Conservation (phyloP, 2,113 vertebrate genomes). For the Euleptes europaea region DNA sequence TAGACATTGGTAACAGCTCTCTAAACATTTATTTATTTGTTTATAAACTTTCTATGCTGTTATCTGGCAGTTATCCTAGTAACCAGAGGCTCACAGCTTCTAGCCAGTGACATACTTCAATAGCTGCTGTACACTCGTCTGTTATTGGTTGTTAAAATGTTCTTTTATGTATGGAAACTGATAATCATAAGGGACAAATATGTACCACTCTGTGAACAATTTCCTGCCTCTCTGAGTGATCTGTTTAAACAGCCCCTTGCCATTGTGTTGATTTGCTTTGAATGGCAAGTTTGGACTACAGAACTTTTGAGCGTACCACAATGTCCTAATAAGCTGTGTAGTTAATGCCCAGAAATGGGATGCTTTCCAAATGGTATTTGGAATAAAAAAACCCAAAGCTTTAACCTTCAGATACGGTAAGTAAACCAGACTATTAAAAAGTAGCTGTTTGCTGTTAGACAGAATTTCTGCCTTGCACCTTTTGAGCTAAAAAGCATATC, state of each 20-base stretch:
- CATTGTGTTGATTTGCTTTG: background rate
- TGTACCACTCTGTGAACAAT: conserved; percentile 30
- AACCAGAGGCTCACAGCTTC: conserved; percentile 44
- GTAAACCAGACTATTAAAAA: background rate
- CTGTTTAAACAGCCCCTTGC: conserved; percentile 9
- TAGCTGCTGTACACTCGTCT: conserved; percentile 48
- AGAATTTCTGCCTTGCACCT: background rate
- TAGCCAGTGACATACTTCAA: conserved; percentile 48
- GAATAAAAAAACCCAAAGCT: background rate
- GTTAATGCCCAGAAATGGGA: background rate
- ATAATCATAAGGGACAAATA: conserved; percentile 26
- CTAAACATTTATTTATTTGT: conserved; percentile 27
- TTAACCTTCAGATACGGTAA: background rate
- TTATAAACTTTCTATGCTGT: no score
- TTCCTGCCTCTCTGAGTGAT: conserved; percentile 39
- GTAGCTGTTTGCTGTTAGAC: background rate
- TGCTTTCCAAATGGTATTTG: background rate
- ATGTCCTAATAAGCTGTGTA: background rate
- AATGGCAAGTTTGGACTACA: background rate
- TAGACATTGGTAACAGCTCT: conserved; percentile 45
- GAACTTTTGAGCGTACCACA: background rate
- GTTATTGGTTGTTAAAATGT: conserved; percentile 48
- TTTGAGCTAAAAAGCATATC: background rate
- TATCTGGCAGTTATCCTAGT: conserved; percentile 24
- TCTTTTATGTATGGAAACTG: conserved; percentile 48